A percentile compares a stretch with the other conserved stretches of the same genome.
Conservation (phyloP, 2,113 vertebrate genomes). For the Peromyscus californicus region DNA sequence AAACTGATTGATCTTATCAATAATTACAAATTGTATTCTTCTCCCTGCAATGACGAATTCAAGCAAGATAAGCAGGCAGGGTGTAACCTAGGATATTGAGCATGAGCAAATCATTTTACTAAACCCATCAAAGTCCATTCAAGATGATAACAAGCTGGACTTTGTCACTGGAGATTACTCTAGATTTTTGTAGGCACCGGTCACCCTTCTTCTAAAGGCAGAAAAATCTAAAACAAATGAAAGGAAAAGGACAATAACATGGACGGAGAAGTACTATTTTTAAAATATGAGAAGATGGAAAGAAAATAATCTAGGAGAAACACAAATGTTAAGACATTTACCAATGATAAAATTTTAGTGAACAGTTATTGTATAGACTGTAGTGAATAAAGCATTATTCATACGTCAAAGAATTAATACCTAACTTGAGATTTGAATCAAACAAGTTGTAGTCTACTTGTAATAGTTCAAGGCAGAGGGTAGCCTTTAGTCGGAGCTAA, state of each 20-base stretch:
- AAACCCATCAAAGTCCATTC: not conserved
- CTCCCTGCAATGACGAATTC: not conserved
- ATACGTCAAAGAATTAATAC: not conserved
- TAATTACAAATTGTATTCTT: not conserved
- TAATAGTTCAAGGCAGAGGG: not conserved
- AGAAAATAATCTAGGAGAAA: constrained; percentile 13
- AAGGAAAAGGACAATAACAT: not conserved
- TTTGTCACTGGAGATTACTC: not conserved
- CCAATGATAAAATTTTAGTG: not conserved
- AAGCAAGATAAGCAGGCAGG: not conserved
- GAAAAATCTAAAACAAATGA: constrained; percentile 9
- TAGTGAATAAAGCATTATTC: not conserved
- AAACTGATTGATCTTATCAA: constrained; percentile 37
- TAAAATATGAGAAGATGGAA: not conserved
- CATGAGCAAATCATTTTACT: constrained; percentile 13
- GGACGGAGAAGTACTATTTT: not conserved
- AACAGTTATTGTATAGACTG: not conserved
- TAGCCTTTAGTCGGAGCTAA: not conserved
- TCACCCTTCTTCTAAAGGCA: not conserved
- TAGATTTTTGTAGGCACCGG: constrained; percentile 16
- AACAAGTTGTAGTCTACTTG: not conserved
- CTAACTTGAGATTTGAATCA: not conserved
- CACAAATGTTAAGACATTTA: not conserved
- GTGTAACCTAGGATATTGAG: not conserved
- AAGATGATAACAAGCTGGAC: not conserved